Conservation (phyloP, 2,888 invertebrate genomes). For the Ichneumon xanthorius region DNA sequence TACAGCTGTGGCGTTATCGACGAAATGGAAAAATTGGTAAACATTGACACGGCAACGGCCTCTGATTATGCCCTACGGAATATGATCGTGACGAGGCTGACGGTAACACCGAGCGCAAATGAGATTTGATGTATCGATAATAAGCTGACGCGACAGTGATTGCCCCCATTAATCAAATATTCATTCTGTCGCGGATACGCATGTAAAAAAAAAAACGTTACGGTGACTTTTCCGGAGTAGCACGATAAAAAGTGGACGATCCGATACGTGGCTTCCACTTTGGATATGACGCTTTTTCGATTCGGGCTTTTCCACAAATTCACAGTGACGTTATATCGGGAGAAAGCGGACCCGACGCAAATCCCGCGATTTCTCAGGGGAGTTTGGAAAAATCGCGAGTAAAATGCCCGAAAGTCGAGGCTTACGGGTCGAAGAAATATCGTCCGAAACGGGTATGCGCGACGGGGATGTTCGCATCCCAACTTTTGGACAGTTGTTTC, state of each 20-base stretch:
- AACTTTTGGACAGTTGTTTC: constrained; percentile 62
- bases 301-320: constrained; percentile 73
- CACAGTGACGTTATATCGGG: constrained; percentile 74
- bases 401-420: constrained; percentile 77
- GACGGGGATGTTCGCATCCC: background rate
- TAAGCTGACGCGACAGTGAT: constrained; percentile 50
- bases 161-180: constrained; percentile 60
- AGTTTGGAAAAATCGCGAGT: constrained; percentile 79
- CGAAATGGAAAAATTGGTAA: constrained; percentile 36
- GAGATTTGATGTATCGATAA: constrained; percentile 62
- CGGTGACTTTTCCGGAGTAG: constrained; percentile 30
- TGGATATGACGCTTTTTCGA: constrained; percentile 70
- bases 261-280: constrained; percentile 50
- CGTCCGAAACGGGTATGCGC: constrained; percentile 44
- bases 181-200: constrained; percentile 15
- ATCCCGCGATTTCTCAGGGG: constrained; percentile 84
- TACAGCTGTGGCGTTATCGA: constrained; percentile 22
- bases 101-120: constrained; percentile 7
- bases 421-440: constrained; percentile 72
- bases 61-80: constrained; percentile 46
- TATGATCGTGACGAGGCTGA: constrained; percentile 41
- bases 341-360: constrained; percentile 73
- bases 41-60: constrained; percentile 39
- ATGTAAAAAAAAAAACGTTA: constrained; percentile 22
- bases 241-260: constrained; percentile 34